Evolutionary conservation across 2,113 vertebrate genomes (phyloP), one percentile per base, ranked within the genome.

Genomic region (Serinus canaria): DNA sequence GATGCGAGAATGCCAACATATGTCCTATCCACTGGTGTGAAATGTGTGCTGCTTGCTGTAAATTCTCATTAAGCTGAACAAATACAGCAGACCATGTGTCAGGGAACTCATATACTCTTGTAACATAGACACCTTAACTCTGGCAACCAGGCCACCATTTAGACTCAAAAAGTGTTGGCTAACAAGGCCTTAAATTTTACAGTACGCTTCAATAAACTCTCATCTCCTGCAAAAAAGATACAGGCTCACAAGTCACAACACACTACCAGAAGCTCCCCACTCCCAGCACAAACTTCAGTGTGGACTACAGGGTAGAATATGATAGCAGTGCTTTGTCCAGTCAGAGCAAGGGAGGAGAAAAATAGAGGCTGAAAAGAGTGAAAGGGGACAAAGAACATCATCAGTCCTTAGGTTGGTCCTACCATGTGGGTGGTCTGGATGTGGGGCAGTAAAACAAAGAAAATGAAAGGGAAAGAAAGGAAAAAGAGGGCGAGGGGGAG

Each of bases 171-270:
- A 22, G 2, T 10, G 11, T 18, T 60, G 33, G 14, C 27, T 60
- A 33, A 37, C 11, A 52, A 60, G 14, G 17, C 9, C 11, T 44
- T 60, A 44, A 35, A 50, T 35, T 50, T 67, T 60, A 43, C 21
- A 60, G 11, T 44, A 37, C 11, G 10, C 8, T 25, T 35, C 20
- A 67, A 67, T 58, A 21, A 76, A 1, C 16, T 58, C 9, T 67
- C 20, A 76, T 59, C 25, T 50, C 16, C 52, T 67, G 25, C 62
- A 35, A 67, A 43, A 43, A 77, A 86, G 15, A 2, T 18, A 14
- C 0, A 0, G 27, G 37, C 17, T 68, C 14, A 23, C 0, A 2
- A 33, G 27, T 22, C 14, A 33, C 33, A 52, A 19, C 9, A 15
- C 27, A 22, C 1, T 37, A 52, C 44, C 21, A 59, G 37, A 44